Evolutionary conservation across 37 sponge, comb jelly and placozoan species (phyloP), one percentile per base, ranked within the genome.

Genomic region (Crambe crambe): DNA sequence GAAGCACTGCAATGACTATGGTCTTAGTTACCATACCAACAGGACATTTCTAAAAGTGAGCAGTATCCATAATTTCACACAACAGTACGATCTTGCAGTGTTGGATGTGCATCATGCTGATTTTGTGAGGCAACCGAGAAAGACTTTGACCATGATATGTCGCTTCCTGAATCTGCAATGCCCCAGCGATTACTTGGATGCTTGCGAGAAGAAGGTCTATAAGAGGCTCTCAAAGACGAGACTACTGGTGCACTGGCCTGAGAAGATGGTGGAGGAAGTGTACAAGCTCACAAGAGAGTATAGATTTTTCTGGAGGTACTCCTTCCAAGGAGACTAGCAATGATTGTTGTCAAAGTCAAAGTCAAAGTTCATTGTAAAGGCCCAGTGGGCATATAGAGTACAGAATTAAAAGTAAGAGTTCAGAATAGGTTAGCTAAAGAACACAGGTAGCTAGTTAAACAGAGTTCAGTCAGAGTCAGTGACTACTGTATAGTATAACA

Each of bases 51-150:
- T 54, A 1, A 22, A 68, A 3, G 32, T 47, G 2, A 3, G 8
- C 21, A 25, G 37, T 69, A 70, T 80, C 0, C 51, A 68, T 0
- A 56, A 69, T 30, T 23, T 80, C 26, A 32, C 57, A 3, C 8
- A 12, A 3, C 26, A 56, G 3, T 56, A 27, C 3, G 27, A 57
- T 51, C 31, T 80, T 31, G 31, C 23, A 37, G 70, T 70, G 22
- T 38, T 69, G n/a, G 80, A 80, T 34, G 40, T 80, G 3, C 80
- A 80, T 38, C 36, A 32, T 22, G 69, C 40, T 9, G 80, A 69
- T 25, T 23, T 80, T 12, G 32, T 80, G 5, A 31, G 37, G 1
- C 25, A 31, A 2, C 80, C 80, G 1, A 26, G 58, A 9, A 15
- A 22, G 8, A 37, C 37, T 12, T 5, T 80, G 58, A 51, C 68